Evolutionary conservation across 2,888 invertebrate genomes (phyloP).

Genomic region (Epistrophe grossulariae): DNA sequence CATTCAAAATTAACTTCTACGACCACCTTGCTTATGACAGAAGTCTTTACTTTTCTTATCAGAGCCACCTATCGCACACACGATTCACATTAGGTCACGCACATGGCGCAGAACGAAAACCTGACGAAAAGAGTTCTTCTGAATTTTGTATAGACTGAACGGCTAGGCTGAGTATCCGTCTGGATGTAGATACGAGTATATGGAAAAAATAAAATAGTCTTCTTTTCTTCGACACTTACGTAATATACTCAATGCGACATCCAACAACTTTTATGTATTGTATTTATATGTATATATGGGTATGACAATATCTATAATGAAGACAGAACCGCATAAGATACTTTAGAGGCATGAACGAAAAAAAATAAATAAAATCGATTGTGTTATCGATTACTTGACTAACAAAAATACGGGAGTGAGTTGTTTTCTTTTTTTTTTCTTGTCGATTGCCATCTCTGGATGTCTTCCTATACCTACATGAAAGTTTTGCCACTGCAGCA

Average conservation of each 20-base stretch:
- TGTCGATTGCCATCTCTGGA: slow-evolving; percentile 21
- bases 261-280: neutral
- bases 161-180: slow-evolving; percentile 18
- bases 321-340: neutral
- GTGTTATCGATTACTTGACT: slow-evolving; percentile 58
- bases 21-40: slow-evolving; percentile 42
- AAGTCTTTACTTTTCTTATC: slow-evolving; percentile 50
- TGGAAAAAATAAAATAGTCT: neutral
- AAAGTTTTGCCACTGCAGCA: slow-evolving; percentile 30
- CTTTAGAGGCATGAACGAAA: neutral
- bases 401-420: slow-evolving; percentile 29
- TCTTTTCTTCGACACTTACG: neutral
- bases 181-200: neutral
- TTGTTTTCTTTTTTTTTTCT: slow-evolving; percentile 8
- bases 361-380: slow-evolving; percentile 51
- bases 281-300: neutral
- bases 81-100: slow-evolving; percentile 68
- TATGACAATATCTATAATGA: slow-evolving; percentile 23
- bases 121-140: slow-evolving; percentile 43
- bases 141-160: slow-evolving; percentile 36
- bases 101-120: slow-evolving; percentile 52
- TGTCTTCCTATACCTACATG: slow-evolving; percentile 9
- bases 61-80: slow-evolving; percentile 22
- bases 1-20: slow-evolving; percentile 40
- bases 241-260: slow-evolving; percentile 20